Base-by-base conservation (phyloP, 2,113 vertebrate species). In the Heterotis niloticus region DNA sequence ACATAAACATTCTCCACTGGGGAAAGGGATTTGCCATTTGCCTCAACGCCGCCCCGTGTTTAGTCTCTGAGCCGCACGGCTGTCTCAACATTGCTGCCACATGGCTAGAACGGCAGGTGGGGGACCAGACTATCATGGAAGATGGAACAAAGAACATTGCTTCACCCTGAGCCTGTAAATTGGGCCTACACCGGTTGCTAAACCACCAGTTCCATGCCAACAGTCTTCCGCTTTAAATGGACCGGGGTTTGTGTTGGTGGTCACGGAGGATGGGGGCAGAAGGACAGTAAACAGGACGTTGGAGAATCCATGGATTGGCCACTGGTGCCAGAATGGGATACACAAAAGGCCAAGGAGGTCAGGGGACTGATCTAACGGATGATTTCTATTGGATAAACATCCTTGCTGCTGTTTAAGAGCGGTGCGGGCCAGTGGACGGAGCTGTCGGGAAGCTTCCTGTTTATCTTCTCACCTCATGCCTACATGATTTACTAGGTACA, bases 81-180 rank as follows among this genome's bases (percentile, higher is more conserved):
- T 44, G 34, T 44, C 34, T 44, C 34, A 44, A 44, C 34, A 44
- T 7, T 44, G 34, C 34, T 44, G 34, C 34, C 34, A 44, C 34
- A 44, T 44, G 34, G 34, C 34, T 44, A 44, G 34, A 44, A 4
- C 3, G 34, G 34, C 34, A 44, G 34, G 34, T 44, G 71, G 71
- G 10, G 54, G 57, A 54, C 44, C 70, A 51, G 70, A 72, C 23
- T 34, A 20, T n/a, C 51, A 51, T 20, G 70, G 20, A 34, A 72
- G 52, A 24, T n/a, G 70, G 52, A 80, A 85, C 84, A 79, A 80
- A 71, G 78, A 86, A 84, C 84, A 88, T 90, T 90, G 90, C 67
- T 85, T 89, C 90, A 74, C 87, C 88, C 86, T 87, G 88, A 89
- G 86, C 88, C 81, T 86, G 82, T 44, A 87, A 89, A 89, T 87